A percentile compares a stretch with the other conserved stretches of the same genome.
phyloP scores from a whole-genome alignment of 2,113 vertebrate species.

The Bungarus multicinctus region DNA sequence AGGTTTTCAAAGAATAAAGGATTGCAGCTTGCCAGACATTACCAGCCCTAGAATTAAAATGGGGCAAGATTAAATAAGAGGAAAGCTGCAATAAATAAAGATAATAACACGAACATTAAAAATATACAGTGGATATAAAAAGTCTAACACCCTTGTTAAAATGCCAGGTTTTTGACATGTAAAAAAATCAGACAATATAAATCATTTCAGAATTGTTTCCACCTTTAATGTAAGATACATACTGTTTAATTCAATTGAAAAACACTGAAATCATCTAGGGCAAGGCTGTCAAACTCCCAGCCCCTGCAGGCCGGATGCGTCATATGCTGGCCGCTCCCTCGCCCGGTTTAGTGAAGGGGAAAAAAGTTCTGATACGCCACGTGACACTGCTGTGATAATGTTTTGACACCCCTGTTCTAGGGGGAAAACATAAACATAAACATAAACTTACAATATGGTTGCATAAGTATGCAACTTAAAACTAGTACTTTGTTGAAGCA shows the following conservation, averaged over 20 bases:
- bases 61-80: not conserved
- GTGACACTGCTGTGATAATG: too few relatives aligned
- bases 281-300: too few relatives aligned
- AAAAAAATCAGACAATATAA: not conserved
- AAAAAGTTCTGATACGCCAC: too few relatives aligned
- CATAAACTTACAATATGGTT: not conserved
- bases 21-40: not conserved
- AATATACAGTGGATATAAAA: not conserved
- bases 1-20: not conserved
- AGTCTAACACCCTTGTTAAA: not conserved
- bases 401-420: not conserved
- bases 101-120: not conserved
- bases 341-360: too few relatives aligned
- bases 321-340: too few relatives aligned
- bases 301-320: too few relatives aligned
- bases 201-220: not conserved
- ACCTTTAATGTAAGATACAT: not conserved
- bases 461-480: not conserved
- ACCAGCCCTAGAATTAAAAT: not conserved
- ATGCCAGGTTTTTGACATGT: not conserved
- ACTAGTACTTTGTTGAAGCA: not conserved
- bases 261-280: not conserved
- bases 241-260: not conserved
- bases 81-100: not conserved
- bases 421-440: too few relatives aligned